These are phyloP conservation scores for Pterocles burchelli DNA, from an alignment of 2,113 vertebrate genomes.

Conservation along the genomic window DNA sequence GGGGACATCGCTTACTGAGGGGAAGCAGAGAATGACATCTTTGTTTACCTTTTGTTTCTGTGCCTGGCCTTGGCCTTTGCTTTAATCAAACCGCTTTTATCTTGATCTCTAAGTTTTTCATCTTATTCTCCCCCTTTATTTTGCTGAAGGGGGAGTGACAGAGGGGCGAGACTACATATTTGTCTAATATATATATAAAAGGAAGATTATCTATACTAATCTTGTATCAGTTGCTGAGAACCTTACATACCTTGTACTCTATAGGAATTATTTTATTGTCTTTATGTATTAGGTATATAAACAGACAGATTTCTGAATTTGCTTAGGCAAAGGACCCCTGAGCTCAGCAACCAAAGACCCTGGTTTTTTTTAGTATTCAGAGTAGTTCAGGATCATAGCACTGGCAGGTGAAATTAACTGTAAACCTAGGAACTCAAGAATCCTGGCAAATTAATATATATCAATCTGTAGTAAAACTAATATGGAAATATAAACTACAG, in stretches of 20 bases:
- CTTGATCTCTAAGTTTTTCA: too few species aligned
- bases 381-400: background rate
- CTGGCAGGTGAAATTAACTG: background rate
- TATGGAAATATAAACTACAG: background rate
- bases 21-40: too few species aligned
- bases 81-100: too few species aligned
- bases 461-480: background rate
- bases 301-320: background rate
- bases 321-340: background rate
- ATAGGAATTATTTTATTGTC: background rate
- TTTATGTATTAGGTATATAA: background rate
- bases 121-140: too few species aligned
- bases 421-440: background rate
- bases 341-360: background rate
- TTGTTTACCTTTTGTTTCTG: too few species aligned
- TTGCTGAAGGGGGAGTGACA: too few species aligned
- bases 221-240: background rate
- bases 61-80: too few species aligned
- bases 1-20: too few species aligned
- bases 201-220: background rate
- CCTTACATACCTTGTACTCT: background rate
- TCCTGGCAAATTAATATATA: background rate
- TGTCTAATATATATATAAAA: background rate
- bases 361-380: background rate
- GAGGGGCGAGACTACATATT: background rate